Conservation (phyloP, 2,113 vertebrate genomes). For the Alligator sinensis region DNA sequence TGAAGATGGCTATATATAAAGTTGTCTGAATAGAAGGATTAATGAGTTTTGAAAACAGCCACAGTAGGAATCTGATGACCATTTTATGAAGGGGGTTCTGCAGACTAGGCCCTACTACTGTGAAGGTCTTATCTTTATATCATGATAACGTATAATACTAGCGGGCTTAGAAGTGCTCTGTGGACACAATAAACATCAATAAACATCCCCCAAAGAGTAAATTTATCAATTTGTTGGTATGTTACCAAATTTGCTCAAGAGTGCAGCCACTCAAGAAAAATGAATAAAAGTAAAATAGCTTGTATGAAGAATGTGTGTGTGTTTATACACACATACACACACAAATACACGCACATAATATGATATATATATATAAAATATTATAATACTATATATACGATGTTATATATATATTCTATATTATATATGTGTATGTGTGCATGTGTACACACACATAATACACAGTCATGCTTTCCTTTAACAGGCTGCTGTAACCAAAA, state of each 20-base stretch:
- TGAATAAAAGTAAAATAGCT: no score
- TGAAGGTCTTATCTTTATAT: neutral
- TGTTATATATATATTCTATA: no score
- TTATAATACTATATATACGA: no score
- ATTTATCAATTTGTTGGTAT: no score
- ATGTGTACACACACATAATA: no score
- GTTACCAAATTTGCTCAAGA: neutral
- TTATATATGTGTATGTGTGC: no score
- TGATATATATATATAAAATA: no score
- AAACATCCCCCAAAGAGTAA: neutral
- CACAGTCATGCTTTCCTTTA: no score
- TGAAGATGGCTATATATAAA: neutral
- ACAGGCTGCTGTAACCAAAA: no score
- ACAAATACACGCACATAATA: no score
- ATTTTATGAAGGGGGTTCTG: neutral
- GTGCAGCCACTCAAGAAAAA: neutral
- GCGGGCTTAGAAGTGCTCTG: neutral
- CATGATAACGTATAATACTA: neutral
- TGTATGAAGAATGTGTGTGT: no score
- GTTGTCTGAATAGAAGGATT: neutral
- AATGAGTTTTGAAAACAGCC: neutral
- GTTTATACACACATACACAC: no score
- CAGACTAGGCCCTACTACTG: accelerated
- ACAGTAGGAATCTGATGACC: neutral
- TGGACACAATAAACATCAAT: neutral